phyloP scores from a whole-genome alignment of 2,113 vertebrate species.

The Papio anubis region DNA sequence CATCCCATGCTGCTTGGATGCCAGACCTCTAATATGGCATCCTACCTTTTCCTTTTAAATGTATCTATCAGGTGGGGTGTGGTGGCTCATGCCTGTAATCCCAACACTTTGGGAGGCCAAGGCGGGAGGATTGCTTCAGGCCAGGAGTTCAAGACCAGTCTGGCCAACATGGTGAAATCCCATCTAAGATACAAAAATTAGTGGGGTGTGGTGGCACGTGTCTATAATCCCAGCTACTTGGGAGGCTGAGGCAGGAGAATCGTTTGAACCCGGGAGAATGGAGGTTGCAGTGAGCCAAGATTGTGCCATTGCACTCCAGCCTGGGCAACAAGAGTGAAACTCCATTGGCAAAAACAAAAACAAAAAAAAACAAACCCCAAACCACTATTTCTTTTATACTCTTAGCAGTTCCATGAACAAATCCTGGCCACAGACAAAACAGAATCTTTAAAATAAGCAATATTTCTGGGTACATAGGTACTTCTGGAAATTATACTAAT shows the following conservation, averaged over 20 bases:
- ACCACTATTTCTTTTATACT: neutral
- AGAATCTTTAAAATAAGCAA: neutral
- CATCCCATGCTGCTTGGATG: neutral
- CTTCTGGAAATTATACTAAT: neutral
- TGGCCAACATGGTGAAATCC: neutral
- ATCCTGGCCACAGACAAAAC: neutral
- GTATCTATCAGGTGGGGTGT: neutral
- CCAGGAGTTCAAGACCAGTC: neutral
- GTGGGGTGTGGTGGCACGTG: rapidly evolving
- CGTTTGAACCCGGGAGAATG: neutral
- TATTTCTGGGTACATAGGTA: neutral
- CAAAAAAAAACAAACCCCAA: neutral
- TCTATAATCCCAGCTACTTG: neutral
- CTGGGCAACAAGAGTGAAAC: neutral
- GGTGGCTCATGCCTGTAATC: neutral
- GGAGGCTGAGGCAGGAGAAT: neutral
- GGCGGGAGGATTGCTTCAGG: neutral
- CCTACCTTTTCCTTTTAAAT: neutral
- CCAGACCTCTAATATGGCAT: neutral
- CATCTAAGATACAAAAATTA: neutral
- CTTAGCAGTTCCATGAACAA: neutral
- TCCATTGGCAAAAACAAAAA: neutral
- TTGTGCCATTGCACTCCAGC: neutral
- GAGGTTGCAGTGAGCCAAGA: neutral
- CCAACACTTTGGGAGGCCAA: neutral